Conservation (phyloP, 2,888 invertebrate species). For the Ophion slaviceki region DNA sequence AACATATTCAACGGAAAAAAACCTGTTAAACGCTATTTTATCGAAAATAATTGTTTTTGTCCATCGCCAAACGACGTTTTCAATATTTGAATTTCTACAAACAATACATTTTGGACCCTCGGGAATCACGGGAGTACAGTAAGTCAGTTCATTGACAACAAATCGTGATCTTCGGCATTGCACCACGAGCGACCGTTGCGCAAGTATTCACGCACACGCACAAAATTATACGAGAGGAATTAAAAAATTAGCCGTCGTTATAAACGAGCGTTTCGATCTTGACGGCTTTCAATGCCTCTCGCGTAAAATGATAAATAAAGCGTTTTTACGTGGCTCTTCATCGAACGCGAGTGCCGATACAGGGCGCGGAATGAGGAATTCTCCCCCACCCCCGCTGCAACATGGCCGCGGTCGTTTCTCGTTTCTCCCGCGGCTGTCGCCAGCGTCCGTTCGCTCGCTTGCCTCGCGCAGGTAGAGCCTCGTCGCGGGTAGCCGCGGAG, state of each 20-base stretch:
- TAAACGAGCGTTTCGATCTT: neutral
- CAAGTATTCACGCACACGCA: neutral
- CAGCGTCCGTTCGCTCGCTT: constrained; percentile 72
- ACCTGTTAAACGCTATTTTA: neutral
- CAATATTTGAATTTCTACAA: neutral
- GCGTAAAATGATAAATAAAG: neutral
- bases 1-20: neutral
- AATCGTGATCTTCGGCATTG: neutral
- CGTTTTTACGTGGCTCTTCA: neutral
- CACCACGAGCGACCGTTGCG: neutral
- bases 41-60: neutral
- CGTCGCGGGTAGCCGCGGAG: constrained; percentile 58
- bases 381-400: constrained; percentile 78
- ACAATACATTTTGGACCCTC: neutral
- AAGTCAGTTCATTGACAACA: neutral
- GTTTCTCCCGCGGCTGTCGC: constrained; percentile 75
- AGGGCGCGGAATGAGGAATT: constrained; percentile 13
- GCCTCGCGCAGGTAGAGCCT: constrained; percentile 68
- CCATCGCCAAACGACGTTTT: neutral
- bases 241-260: neutral
- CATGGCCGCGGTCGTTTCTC: constrained; percentile 76
- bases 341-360: neutral
- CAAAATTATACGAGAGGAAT: neutral
- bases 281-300: neutral
- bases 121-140: neutral